A percentile compares a stretch with the other conserved stretches of the same genome.
These are phyloP conservation scores for Atrichornis clamosus DNA, from an alignment of 2,113 vertebrate genomes.

Conservation along the genomic window DNA sequence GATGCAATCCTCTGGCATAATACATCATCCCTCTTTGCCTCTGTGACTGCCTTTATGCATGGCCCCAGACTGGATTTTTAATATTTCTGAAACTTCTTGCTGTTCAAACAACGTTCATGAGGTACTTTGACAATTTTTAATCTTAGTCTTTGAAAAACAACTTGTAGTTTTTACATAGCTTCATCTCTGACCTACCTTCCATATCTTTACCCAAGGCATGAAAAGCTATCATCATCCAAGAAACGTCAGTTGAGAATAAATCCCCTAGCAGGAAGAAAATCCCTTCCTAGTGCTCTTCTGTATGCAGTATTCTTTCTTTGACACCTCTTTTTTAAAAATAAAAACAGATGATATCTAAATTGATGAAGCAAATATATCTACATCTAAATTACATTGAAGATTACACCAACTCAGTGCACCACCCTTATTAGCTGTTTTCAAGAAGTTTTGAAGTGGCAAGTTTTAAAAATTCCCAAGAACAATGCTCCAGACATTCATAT, in stretches of 20 bases:
- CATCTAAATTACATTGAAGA: neutral
- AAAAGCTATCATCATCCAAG: neutral
- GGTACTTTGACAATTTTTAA: neutral
- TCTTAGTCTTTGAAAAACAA: neutral
- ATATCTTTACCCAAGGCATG: neutral
- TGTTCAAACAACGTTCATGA: neutral
- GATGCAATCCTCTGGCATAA: neutral
- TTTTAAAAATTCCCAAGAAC: conserved; percentile 15
- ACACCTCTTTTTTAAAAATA: neutral
- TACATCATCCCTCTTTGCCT: neutral
- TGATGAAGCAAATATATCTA: neutral
- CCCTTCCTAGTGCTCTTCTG: neutral
- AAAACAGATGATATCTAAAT: neutral
- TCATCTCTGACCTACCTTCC: neutral
- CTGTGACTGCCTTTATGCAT: neutral
- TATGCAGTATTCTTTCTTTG: neutral
- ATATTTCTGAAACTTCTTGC: neutral
- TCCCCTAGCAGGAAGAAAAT: neutral
- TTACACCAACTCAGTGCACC: neutral
- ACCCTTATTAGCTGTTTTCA: neutral
- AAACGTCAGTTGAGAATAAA: neutral
- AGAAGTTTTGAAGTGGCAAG: neutral
- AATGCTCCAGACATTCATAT: neutral
- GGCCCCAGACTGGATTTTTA: neutral
- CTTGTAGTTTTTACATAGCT: neutral